Evolutionary conservation across 2,888 invertebrate genomes (phyloP).

Genomic region (Magallana nippona): DNA sequence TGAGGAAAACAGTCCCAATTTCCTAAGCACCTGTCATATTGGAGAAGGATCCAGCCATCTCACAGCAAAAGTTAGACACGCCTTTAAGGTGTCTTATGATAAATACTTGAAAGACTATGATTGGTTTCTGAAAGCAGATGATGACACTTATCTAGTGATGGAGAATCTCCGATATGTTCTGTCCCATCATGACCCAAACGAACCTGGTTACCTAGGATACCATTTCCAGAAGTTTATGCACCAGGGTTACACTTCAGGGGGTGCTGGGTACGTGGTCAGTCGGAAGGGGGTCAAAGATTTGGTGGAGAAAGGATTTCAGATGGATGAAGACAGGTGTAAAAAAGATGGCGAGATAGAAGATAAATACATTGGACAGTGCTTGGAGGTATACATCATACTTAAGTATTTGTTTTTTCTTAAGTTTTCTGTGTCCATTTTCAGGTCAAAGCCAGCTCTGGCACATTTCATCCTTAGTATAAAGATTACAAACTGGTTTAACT

Average conservation of each 20-base stretch:
- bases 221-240: constrained; percentile 68
- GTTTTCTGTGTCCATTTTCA: too few relatives aligned
- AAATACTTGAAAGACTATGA: constrained; percentile 91
- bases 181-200: constrained; percentile 86
- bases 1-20: constrained; percentile 83
- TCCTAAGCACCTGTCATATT: constrained; percentile 85
- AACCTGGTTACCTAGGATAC: constrained; percentile 88
- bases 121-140: constrained; percentile 98
- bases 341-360: constrained; percentile 89
- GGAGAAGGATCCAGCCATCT: constrained; percentile 91
- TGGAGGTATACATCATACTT: constrained; percentile 82
- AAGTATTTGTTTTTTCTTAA: too few relatives aligned
- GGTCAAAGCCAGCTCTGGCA: too few relatives aligned
- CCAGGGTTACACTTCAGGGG: constrained; percentile 81
- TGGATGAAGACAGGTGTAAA: constrained; percentile 84
- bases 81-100: constrained; percentile 91
- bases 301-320: constrained; percentile 86
- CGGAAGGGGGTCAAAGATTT: constrained; percentile 88
- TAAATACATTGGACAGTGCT: constrained; percentile 94
- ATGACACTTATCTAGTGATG: constrained; percentile 97
- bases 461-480: too few relatives aligned
- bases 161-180: constrained; percentile 96
- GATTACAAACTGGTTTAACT: too few relatives aligned
- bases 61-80: constrained; percentile 98
- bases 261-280: constrained; percentile 89